Evolutionary conservation across 2,888 invertebrate species (phyloP), one percentile per base, ranked within the genome.

Genomic region (Emmelina monodactyla): DNA sequence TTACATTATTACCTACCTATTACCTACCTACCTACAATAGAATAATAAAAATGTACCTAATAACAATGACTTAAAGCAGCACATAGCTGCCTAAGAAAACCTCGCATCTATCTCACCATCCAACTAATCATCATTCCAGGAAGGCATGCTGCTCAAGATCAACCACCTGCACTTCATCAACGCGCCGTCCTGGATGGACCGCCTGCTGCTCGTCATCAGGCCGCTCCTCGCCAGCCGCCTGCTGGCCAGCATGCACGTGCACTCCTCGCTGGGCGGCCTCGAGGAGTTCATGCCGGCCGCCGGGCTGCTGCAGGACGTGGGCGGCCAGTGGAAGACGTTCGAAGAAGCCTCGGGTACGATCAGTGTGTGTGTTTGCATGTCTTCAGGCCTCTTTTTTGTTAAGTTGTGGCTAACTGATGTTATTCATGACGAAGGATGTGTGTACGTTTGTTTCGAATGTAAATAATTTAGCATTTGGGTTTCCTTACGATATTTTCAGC

Each of bases 161-260:
- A 83, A 85, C 47, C 85, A 85, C 0, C 61, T 89, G 3, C 88
- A 89, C 50, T 87, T 87, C 39, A 63, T 88, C 28, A 89, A 88
- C 51, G 83, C 86, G 2, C 84, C 86, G 0, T 79, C 86, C 0
- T 85, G 87, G 40, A 83, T 89, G 69, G 89, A 89, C 50, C 83
- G 84, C 46, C 64, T 89, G 29, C 47, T 89, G 58, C 81, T 84
- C 31, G 55, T 89, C 44, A 76, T 89, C 62, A 85, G 72, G 52
- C 88, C 88, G 0, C 88, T 89, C 47, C 83, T 89, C 82, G 89
- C 88, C 52, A 88, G 87, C 47, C 85, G 86, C 41, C 57, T 89
- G 1, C 44, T 70, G 14, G 68, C 68, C 3, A 59, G 78, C 19
- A 51, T 85, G 14, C 64, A 75, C 34, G 60, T 86, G 30, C 86